Conservation (phyloP, 2,113 vertebrate genomes). For the Peromyscus leucopus region DNA sequence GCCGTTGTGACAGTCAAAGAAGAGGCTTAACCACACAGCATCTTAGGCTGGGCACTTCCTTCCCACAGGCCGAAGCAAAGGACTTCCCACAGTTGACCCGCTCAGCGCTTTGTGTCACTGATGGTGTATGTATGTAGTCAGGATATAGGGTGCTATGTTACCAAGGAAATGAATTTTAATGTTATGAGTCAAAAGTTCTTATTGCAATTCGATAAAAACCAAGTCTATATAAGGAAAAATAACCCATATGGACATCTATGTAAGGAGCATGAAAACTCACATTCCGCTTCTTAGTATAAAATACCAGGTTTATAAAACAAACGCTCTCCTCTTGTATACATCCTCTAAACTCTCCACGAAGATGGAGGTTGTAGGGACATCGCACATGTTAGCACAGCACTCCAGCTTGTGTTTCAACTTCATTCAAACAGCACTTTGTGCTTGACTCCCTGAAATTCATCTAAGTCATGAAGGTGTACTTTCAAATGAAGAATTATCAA, state of each 20-base stretch:
- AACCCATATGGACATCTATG: background rate
- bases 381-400: rapidly evolving
- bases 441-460: slow-evolving; percentile 25
- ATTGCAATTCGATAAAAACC: background rate
- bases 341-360: background rate
- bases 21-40: background rate
- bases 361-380: background rate
- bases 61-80: background rate
- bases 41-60: background rate
- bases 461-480: slow-evolving; percentile 71
- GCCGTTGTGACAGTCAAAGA: background rate
- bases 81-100: background rate
- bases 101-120: background rate
- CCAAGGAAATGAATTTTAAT: background rate
- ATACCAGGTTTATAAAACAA: background rate
- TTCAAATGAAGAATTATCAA: slow-evolving; percentile 82
- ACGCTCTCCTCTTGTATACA: rapidly evolving
- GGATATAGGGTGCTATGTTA: background rate
- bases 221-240: background rate
- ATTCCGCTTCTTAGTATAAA: background rate
- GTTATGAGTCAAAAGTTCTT: background rate
- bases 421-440: slow-evolving; percentile 43
- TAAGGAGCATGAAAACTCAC: too few relatives aligned
- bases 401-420: slow-evolving; percentile 7
- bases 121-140: background rate